Conservation (phyloP, 2,888 invertebrate genomes). For the Cephus pulcher region DNA sequence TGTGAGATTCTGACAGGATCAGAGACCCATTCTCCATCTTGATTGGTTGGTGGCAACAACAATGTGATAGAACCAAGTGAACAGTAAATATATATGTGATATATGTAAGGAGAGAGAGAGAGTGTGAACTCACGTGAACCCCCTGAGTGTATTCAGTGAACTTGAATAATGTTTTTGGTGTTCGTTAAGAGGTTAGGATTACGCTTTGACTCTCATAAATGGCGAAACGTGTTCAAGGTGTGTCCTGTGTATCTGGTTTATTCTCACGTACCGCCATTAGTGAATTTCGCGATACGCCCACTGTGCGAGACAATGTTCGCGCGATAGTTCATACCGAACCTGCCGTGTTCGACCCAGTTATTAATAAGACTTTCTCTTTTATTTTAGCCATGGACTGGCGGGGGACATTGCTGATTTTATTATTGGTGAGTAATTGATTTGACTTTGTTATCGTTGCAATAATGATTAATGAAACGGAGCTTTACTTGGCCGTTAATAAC, state of each 20-base stretch:
- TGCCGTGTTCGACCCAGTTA: slow-evolving; percentile 52
- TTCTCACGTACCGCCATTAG: background rate
- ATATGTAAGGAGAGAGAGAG: background rate
- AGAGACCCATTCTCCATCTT: background rate
- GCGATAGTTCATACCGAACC: slow-evolving; percentile 34
- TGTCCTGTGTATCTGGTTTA: background rate
- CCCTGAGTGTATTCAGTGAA: background rate
- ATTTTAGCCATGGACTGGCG: slow-evolving; percentile 64
- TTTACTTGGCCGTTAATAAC: background rate
- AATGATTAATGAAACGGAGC: background rate
- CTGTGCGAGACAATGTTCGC: slow-evolving; percentile 26
- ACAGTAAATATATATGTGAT: background rate
- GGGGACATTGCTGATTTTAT: slow-evolving; percentile 50
- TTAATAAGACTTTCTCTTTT: slow-evolving; percentile 64
- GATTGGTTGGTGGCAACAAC: background rate
- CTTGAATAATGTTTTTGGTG: background rate
- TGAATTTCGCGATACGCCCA: background rate
- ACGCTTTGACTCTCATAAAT: background rate
- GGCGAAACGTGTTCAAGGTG: background rate
- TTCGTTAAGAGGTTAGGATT: background rate
- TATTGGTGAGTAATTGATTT: slow-evolving; percentile 52
- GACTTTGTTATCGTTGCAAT: background rate
- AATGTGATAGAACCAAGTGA: background rate
- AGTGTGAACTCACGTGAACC: background rate
- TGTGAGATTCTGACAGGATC: background rate